Evolutionary conservation across 2,797 vertebrate species (phyloP), one percentile per base, ranked within the genome.

Genomic region (Gymnothorax reevesii): DNA sequence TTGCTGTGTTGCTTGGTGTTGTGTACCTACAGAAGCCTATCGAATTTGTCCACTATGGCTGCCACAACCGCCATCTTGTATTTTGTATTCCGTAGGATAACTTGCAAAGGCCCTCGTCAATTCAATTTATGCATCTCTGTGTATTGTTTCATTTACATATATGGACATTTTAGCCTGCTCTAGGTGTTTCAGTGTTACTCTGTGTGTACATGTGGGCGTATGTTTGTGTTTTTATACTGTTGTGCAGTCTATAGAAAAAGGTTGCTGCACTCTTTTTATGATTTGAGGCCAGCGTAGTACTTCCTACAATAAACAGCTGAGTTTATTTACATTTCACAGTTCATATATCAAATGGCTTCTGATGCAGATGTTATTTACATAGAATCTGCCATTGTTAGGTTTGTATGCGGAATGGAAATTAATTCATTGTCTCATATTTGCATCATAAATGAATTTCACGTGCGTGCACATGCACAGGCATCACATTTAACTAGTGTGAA

Each of bases 111-210:
- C 33, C 33, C 2, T 42, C 33, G 33, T 42, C 33, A 42, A 42
- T 42, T 42, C 2, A 42, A 42, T 42, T 42, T 42, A 42, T 42
- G 33, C 33, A 42, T 42, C 33, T 42, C 33, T 42, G 33, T 42
- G 33, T 42, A 42, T 42, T 42, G 33, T 42, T 42, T 42, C 33
- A 42, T 42, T 42, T 42, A 42, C 2, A 42, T 42, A 1, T 42
- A 1, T 42, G 33, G 33, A 4, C n/a, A 1, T 84, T 59, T 77
- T 82, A 80, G 80, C 33, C 2, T 42, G 12, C 66, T 75, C 71
- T 27, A 59, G 86, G 87, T 87, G 49, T 83, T 87, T 60, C 52
- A 83, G 84, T 59, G 25, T 7, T 49, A 77, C 66, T 62, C 54
- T 55, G 25, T 62, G 59, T 7, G 60, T 27, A 55, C 62, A 6